Evolutionary conservation across 1,140 invertebrate genomes (phyloP).

Genomic region (Drosophila miranda): DNA sequence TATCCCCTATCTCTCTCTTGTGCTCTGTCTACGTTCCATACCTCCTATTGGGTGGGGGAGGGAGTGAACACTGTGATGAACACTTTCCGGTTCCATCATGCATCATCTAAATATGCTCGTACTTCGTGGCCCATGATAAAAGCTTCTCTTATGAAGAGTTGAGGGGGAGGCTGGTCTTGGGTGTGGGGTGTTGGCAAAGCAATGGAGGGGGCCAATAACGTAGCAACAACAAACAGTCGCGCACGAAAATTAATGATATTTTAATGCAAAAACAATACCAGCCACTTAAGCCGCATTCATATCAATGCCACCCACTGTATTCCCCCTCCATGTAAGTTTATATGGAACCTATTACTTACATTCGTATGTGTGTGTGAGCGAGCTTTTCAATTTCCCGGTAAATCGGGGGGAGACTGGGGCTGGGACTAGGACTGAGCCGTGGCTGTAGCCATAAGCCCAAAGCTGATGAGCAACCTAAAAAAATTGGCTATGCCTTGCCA

Average conservation of each 20-base stretch:
- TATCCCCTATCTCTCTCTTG: too few relatives aligned
- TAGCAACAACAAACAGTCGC: constrained; percentile 33
- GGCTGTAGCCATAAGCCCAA: constrained; percentile 29
- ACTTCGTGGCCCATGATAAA: constrained; percentile 58
- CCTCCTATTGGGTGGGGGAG: too few relatives aligned
- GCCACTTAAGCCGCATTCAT: constrained; percentile 70
- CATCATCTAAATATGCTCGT: constrained; percentile 13
- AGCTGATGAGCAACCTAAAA: constrained; percentile 42
- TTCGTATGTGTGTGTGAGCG: constrained; percentile 8
- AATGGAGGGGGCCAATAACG: background rate
- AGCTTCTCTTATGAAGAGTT: constrained; percentile 15
- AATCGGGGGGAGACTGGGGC: constrained; percentile 4
- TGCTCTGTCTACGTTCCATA: too few relatives aligned
- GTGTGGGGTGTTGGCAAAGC: background rate
- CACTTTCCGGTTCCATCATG: constrained; percentile 7
- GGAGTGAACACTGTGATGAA: too few relatives aligned
- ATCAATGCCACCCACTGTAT: constrained; percentile 19
- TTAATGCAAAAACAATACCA: constrained; percentile 79
- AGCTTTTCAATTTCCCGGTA: constrained; percentile 62
- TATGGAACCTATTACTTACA: background rate
- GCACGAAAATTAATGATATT: constrained; percentile 79
- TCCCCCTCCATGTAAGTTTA: background rate
- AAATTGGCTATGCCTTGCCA: constrained; percentile 9
- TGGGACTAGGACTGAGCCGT: constrained; percentile 19
- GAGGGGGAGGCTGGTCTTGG: background rate